These are phyloP conservation scores for Ametastegia equiseti DNA, from an alignment of 2,888 invertebrate species.

Conservation along the genomic window DNA sequence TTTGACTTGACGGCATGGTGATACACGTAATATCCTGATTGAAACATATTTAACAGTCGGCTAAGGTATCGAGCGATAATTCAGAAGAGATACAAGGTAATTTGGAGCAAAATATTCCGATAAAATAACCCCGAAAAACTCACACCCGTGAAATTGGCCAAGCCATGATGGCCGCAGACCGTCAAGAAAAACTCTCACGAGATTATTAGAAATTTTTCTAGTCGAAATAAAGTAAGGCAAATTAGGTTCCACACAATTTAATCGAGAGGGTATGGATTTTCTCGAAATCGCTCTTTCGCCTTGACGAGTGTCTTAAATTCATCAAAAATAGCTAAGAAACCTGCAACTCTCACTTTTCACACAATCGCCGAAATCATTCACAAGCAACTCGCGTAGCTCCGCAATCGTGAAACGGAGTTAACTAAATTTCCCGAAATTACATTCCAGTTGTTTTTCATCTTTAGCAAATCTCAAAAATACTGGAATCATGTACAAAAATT, in stretches of 20 bases:
- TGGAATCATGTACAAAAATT: neutral
- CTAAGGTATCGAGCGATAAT: neutral
- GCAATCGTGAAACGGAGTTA: neutral
- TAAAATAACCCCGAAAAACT: neutral
- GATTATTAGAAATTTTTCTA: neutral
- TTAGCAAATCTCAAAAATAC: neutral
- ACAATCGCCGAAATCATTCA: neutral
- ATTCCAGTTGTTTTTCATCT: neutral
- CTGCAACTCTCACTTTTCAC: neutral
- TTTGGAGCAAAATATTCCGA: neutral
- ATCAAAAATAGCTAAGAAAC: no score
- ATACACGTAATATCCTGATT: neutral
- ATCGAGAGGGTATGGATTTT: no score
- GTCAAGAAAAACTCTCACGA: neutral
- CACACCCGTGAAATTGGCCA: conserved; percentile 20
- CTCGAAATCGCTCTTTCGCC: neutral
- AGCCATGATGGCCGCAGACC: conserved; percentile 44
- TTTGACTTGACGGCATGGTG: conserved; percentile 28
- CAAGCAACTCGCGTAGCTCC: neutral
- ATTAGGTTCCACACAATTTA: neutral
- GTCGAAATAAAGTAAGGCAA: neutral
- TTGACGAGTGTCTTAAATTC: no score
- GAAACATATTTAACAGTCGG: neutral
- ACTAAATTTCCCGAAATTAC: neutral
- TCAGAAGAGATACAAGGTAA: neutral